A percentile compares a stretch with the other conserved stretches of the same genome.
Conservation (phyloP, 1,140 invertebrate species). For the Reticulitermes speratus region DNA sequence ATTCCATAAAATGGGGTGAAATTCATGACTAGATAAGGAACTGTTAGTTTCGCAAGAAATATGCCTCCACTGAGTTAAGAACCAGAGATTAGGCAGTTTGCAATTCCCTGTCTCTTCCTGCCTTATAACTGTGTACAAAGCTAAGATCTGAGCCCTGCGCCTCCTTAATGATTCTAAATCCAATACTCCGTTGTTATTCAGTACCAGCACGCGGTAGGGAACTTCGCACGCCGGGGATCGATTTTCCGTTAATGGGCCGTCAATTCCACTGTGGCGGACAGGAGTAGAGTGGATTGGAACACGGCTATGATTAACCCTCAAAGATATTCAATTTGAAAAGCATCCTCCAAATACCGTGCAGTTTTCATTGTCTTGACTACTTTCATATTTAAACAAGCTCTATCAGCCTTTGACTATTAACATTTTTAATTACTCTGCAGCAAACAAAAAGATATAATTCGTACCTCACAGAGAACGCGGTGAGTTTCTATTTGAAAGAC, state of each 20-base stretch:
- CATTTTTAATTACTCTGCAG: too few species aligned
- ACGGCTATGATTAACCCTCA: not conserved
- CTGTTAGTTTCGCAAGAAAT: too few species aligned
- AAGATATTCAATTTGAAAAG: not conserved
- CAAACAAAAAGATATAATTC: too few species aligned
- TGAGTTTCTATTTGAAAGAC: too few species aligned
- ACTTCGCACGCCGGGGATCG: not conserved
- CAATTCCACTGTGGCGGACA: not conserved
- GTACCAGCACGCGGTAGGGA: not conserved
- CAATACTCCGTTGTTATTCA: not conserved
- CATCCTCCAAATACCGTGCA: not conserved
- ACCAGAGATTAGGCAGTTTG: not conserved
- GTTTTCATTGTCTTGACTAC: too few species aligned
- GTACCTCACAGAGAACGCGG: too few species aligned
- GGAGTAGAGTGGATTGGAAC: not conserved
- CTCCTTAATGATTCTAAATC: not conserved
- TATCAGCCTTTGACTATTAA: too few species aligned
- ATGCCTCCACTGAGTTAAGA: not conserved
- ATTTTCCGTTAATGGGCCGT: slow-evolving; percentile 12
- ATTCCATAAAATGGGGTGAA: too few species aligned
- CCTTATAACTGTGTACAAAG: too few species aligned
- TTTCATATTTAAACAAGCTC: too few species aligned
- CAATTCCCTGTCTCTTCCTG: not conserved
- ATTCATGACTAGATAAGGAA: too few species aligned
- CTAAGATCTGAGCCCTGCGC: too few species aligned